These are phyloP conservation scores for Lepidocolaptes lacrymiger DNA, from an alignment of 2,797 vertebrate genomes.

Conservation along the genomic window DNA sequence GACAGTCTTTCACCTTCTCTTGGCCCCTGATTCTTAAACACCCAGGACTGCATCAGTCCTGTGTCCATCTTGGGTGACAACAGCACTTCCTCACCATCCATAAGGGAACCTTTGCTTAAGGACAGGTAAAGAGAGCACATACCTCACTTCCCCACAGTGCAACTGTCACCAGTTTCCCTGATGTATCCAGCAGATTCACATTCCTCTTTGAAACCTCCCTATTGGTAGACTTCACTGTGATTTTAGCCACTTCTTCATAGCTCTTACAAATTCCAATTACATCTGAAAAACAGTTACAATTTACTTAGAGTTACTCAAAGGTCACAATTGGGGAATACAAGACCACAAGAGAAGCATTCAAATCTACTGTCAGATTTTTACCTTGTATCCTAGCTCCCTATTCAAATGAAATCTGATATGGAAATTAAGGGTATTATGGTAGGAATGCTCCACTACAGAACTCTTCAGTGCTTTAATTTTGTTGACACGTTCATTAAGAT, in stretches of 20 bases:
- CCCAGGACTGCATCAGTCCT: background rate
- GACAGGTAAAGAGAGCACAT: slow-evolving; percentile 67
- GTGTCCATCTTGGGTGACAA: slow-evolving; percentile 9
- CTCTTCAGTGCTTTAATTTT: slow-evolving; percentile 59
- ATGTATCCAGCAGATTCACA: slow-evolving; percentile 89
- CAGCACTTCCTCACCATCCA: background rate
- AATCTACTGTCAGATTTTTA: slow-evolving; percentile 46
- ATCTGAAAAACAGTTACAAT: slow-evolving; percentile 80
- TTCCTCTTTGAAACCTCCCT: slow-evolving; percentile 93
- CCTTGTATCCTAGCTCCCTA: slow-evolving; percentile 43
- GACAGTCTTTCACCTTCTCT: slow-evolving; percentile 55
- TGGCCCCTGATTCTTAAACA: background rate
- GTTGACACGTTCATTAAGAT: slow-evolving; percentile 64
- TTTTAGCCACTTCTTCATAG: slow-evolving; percentile 87
- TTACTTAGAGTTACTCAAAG: slow-evolving; percentile 3
- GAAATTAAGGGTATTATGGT: slow-evolving; percentile 50
- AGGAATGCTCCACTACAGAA: slow-evolving; percentile 55
- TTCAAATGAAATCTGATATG: slow-evolving; percentile 58
- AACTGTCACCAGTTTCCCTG: slow-evolving; percentile 88
- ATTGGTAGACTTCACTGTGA: slow-evolving; percentile 88
- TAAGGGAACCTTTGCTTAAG: background rate
- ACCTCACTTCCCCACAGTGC: slow-evolving; percentile 96
- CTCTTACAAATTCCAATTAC: slow-evolving; percentile 94
- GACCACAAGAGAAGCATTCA: background rate
- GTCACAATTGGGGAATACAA: background rate